These are phyloP conservation scores for Donacobius atricapilla DNA, from an alignment of 2,113 vertebrate genomes.

Conservation along the genomic window DNA sequence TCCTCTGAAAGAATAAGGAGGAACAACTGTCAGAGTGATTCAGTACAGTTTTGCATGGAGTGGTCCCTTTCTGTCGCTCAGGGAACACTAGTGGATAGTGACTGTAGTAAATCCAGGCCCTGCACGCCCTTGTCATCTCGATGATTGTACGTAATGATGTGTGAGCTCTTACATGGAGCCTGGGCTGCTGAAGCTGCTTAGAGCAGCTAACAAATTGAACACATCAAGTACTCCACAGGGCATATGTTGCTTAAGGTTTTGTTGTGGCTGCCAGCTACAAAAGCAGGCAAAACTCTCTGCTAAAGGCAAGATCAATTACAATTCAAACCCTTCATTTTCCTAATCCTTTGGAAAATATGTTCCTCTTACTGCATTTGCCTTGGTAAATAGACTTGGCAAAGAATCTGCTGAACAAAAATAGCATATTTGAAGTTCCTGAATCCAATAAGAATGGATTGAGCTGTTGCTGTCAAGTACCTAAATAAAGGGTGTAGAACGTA, in stretches of 20 bases:
- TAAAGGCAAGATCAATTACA: background rate
- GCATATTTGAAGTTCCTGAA: constrained; percentile 40
- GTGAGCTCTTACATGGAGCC: background rate
- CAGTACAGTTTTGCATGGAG: background rate
- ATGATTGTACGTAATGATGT: background rate
- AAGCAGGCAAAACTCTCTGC: background rate
- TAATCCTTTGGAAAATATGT: constrained; percentile 21
- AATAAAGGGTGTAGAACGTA: constrained; percentile 48
- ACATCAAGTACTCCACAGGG: background rate
- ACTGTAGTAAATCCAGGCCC: background rate
- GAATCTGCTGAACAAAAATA: constrained; percentile 12
- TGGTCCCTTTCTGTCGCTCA: background rate
- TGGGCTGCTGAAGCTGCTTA: background rate
- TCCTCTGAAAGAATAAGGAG: background rate
- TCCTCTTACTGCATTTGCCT: constrained; percentile 6
- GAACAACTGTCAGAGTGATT: background rate
- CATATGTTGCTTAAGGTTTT: background rate
- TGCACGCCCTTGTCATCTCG: background rate
- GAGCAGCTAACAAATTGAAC: background rate
- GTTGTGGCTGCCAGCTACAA: background rate
- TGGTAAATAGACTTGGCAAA: background rate
- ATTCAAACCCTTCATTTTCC: constrained; percentile 33
- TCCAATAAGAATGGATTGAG: constrained; percentile 43
- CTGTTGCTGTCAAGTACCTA: constrained; percentile 4
- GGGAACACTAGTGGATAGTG: background rate